These are phyloP conservation scores for Drosophila seguyi DNA, from an alignment of 1,140 invertebrate genomes.

Conservation along the genomic window DNA sequence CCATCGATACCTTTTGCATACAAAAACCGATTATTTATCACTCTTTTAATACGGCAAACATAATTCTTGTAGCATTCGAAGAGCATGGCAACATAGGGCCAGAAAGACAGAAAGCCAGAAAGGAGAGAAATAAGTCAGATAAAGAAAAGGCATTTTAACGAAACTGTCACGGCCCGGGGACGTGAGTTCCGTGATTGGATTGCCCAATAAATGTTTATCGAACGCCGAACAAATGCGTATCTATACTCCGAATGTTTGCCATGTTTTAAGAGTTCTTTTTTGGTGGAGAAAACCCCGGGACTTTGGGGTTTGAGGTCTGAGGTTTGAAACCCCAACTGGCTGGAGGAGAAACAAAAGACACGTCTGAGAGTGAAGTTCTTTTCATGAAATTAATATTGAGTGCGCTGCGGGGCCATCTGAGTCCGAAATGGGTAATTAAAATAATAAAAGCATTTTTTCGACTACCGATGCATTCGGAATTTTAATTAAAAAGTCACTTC, in stretches of 20 bases:
- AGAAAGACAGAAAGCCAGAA: slow-evolving; percentile 26
- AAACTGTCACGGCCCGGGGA: slow-evolving; percentile 77
- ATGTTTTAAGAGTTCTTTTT: slow-evolving; percentile 63
- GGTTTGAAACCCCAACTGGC: slow-evolving; percentile 56
- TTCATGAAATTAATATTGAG: slow-evolving; percentile 84
- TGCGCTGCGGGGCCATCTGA: slow-evolving; percentile 62
- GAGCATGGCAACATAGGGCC: slow-evolving; percentile 18
- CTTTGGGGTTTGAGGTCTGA: background rate
- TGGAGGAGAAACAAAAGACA: slow-evolving; percentile 70
- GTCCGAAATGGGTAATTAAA: slow-evolving; percentile 80
- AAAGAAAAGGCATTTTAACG: slow-evolving; percentile 70
- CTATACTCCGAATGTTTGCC: slow-evolving; percentile 70
- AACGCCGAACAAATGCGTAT: slow-evolving; percentile 71
- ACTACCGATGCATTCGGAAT: slow-evolving; percentile 64
- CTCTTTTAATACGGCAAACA: slow-evolving; percentile 54
- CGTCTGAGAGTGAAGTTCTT: slow-evolving; percentile 70
- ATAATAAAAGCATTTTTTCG: slow-evolving; percentile 82
- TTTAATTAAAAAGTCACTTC: slow-evolving; percentile 78
- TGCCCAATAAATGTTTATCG: slow-evolving; percentile 83
- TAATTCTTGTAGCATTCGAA: slow-evolving; percentile 57
- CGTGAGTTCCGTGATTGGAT: slow-evolving; percentile 82
- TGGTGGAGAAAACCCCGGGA: slow-evolving; percentile 53
- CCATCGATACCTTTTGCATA: slow-evolving; percentile 39
- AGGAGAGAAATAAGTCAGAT: slow-evolving; percentile 62
- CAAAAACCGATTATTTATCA: slow-evolving; percentile 56